Conservation (phyloP, 37 sponge, comb jelly and placozoan genomes). For the Geodia barretti region DNA sequence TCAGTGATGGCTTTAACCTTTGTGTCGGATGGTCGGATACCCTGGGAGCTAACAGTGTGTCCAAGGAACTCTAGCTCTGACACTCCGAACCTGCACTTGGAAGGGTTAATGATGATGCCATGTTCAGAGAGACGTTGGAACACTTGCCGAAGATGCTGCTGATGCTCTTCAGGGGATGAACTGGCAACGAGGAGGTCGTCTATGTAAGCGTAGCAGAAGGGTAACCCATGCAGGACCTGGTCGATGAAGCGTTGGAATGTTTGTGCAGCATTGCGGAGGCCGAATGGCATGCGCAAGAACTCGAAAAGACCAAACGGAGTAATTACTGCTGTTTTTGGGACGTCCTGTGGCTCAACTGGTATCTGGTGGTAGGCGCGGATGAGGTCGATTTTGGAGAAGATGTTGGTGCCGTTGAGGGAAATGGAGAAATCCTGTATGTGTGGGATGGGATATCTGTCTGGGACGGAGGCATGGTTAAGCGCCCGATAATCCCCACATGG, state of each 20-base stretch:
- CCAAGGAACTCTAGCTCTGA: constrained; percentile 29
- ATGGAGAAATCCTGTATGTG: constrained; percentile 56
- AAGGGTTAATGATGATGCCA: constrained; percentile 53
- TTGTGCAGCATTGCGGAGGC: constrained; percentile 55
- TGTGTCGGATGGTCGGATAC: constrained; percentile 42
- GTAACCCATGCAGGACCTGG: constrained; percentile 56
- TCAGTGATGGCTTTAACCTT: constrained; percentile 49
- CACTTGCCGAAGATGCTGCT: constrained; percentile 46
- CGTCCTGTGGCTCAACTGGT: constrained; percentile 36
- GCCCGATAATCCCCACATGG: constrained; percentile 67
- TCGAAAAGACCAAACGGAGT: constrained; percentile 69
- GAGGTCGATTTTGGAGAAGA: constrained; percentile 24
- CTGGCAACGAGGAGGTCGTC: constrained; percentile 56
- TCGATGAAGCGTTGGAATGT: constrained; percentile 63
- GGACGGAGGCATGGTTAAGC: constrained; percentile 42
- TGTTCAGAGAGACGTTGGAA: constrained; percentile 35
- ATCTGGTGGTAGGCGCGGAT: constrained; percentile 40
- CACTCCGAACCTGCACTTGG: constrained; percentile 39
- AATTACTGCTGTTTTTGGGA: constrained; percentile 62
- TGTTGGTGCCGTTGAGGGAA: background rate
- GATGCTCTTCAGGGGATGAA: constrained; percentile 44
- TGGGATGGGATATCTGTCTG: constrained; percentile 62
- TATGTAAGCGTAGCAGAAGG: constrained; percentile 39
- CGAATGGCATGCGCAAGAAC: constrained; percentile 53
- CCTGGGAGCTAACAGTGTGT: constrained; percentile 24